Conservation (phyloP, 2,888 invertebrate genomes). For the Pyrrhosoma nymphula region DNA sequence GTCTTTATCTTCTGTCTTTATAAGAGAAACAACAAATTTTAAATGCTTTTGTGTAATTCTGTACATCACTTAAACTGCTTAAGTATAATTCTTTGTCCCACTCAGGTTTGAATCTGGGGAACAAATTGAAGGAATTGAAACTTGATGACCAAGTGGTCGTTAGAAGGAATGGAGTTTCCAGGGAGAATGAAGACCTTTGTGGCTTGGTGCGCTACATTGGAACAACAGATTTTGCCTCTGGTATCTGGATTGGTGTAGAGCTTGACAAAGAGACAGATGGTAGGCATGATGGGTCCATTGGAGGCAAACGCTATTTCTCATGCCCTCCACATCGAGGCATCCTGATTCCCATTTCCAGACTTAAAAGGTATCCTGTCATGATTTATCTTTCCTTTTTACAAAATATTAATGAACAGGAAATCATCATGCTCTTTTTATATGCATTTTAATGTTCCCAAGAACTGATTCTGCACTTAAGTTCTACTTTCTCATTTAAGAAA, state of each 20-base stretch:
- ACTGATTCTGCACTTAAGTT: too few species aligned
- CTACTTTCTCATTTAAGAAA: too few species aligned
- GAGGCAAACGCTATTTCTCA: conserved; percentile 78
- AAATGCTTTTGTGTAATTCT: background rate
- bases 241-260: conserved; percentile 79
- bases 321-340: conserved; percentile 78
- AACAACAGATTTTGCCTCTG: conserved; percentile 77
- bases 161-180: conserved; percentile 74
- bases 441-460: too few species aligned
- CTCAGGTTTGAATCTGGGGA: conserved; percentile 57
- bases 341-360: conserved; percentile 79
- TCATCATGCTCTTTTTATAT: background rate
- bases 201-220: conserved; percentile 78
- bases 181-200: background rate
- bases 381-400: background rate
- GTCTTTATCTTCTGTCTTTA: background rate
- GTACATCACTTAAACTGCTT: too few species aligned
- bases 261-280: conserved; percentile 77
- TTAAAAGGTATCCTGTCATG: conserved; percentile 73
- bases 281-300: conserved; percentile 79
- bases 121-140: conserved; percentile 73
- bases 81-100: background rate
- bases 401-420: background rate
- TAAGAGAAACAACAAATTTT: background rate
- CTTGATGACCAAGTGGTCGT: conserved; percentile 77